Evolutionary conservation across 2,888 invertebrate genomes (phyloP).

Genomic region (Rhamnusium bicolor): DNA sequence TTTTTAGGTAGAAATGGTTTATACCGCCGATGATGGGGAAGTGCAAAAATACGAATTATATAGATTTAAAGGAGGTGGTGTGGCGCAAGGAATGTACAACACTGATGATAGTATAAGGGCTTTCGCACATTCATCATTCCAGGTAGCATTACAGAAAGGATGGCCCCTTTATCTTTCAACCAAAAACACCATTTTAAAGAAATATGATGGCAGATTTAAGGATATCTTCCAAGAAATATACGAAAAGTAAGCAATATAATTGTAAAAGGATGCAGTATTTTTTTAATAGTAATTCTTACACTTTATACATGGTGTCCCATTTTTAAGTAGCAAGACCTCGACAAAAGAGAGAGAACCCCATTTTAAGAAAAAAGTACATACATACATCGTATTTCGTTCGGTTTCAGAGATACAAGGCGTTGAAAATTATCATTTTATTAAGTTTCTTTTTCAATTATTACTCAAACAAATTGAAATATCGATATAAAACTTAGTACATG

Average conservation of each 20-base stretch:
- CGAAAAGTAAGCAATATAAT: constrained; percentile 76
- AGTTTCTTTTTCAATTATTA: too few relatives aligned
- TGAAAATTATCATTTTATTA: too few relatives aligned
- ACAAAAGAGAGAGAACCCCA: too few relatives aligned
- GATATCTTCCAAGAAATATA: constrained; percentile 93
- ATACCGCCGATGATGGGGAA: constrained; percentile 77
- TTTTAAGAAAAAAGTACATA: too few relatives aligned
- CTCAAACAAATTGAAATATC: too few relatives aligned
- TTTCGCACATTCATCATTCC: constrained; percentile 92
- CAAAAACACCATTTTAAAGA: constrained; percentile 92
- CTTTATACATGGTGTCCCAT: too few relatives aligned
- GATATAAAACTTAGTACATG: too few relatives aligned
- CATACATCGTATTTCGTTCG: too few relatives aligned
- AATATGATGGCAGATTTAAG: constrained; percentile 92
- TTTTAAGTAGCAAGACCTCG: too few relatives aligned
- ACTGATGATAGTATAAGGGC: constrained; percentile 87
- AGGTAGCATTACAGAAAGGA: constrained; percentile 87
- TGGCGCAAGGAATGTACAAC: constrained; percentile 93
- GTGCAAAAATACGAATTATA: constrained; percentile 77
- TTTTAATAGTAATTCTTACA: too few relatives aligned
- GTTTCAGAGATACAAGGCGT: too few relatives aligned
- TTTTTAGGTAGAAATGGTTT: constrained; percentile 81
- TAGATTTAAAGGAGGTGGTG: constrained; percentile 82
- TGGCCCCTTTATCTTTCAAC: constrained; percentile 94
- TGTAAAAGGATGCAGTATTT: not conserved